phyloP scores from a whole-genome alignment of 2,797 vertebrate genomes.

The Galago senegalensis region DNA sequence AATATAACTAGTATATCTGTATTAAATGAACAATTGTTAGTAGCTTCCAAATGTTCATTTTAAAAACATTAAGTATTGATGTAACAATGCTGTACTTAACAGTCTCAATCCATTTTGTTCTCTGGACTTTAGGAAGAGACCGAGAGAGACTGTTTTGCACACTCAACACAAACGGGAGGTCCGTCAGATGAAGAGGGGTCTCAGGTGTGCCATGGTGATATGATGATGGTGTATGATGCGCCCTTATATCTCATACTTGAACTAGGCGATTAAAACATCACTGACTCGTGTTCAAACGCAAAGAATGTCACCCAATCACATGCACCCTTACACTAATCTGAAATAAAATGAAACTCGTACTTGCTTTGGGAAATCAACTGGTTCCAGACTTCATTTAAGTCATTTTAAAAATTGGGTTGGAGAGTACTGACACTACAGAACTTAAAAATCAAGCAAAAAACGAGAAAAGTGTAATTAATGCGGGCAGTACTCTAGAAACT shows the following conservation, averaged over 20 bases:
- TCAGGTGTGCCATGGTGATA: conserved; percentile 13
- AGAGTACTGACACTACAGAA: not conserved
- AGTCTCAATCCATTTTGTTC: not conserved
- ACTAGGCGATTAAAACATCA: not conserved
- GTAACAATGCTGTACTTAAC: not conserved
- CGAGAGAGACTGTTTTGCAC: not conserved
- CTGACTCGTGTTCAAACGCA: not conserved
- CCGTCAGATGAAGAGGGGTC: not conserved
- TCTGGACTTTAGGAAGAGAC: not conserved
- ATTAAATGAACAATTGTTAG: not conserved
- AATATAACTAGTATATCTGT: not conserved
- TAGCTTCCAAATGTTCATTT: conserved; percentile 13
- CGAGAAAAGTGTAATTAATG: not conserved
- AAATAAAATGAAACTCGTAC: not conserved
- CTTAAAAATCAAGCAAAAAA: not conserved
- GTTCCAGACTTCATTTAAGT: not conserved
- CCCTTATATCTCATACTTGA: not conserved
- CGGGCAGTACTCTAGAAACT: conserved; percentile 26
- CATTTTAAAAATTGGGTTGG: not conserved
- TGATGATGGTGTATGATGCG: not conserved
- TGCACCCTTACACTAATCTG: too few relatives aligned
- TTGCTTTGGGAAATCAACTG: not conserved
- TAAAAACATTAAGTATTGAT: not conserved
- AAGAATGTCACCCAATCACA: too few relatives aligned
- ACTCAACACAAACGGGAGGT: conserved; percentile 1